Conservation (phyloP, 2,113 vertebrate species). For the Hippocampus zosterae region DNA sequence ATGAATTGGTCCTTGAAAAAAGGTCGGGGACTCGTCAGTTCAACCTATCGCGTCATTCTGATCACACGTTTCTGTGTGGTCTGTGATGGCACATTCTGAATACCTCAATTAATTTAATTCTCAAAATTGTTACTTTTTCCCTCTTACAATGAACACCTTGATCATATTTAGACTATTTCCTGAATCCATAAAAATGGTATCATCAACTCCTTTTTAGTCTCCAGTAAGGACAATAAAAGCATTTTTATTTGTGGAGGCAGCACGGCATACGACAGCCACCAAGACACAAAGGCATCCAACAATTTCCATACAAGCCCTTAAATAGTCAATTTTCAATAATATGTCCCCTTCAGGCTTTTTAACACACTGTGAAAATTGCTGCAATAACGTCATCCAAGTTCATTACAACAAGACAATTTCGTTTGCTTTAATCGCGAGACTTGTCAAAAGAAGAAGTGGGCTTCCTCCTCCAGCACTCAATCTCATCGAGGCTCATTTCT, state of each 20-base stretch:
- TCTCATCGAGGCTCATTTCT: slow-evolving; percentile 21
- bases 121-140: no score
- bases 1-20: no score
- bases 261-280: neutral
- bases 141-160: no score
- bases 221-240: neutral
- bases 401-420: neutral
- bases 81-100: no score
- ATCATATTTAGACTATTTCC: no score
- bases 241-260: neutral
- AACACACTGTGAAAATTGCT: neutral
- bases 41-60: no score
- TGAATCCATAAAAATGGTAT: no score
- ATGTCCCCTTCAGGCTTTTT: neutral
- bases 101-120: no score
- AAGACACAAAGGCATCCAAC: neutral
- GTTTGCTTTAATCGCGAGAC: neutral
- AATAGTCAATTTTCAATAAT: neutral
- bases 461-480: neutral
- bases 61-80: no score
- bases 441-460: neutral
- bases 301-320: neutral
- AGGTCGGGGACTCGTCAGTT: no score
- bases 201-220: no score
- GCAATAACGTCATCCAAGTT: neutral